A percentile compares a stretch with the other conserved stretches of the same genome.
These are phyloP conservation scores for Malurus leucopterus DNA, from an alignment of 2,797 vertebrate species.

Conservation along the genomic window DNA sequence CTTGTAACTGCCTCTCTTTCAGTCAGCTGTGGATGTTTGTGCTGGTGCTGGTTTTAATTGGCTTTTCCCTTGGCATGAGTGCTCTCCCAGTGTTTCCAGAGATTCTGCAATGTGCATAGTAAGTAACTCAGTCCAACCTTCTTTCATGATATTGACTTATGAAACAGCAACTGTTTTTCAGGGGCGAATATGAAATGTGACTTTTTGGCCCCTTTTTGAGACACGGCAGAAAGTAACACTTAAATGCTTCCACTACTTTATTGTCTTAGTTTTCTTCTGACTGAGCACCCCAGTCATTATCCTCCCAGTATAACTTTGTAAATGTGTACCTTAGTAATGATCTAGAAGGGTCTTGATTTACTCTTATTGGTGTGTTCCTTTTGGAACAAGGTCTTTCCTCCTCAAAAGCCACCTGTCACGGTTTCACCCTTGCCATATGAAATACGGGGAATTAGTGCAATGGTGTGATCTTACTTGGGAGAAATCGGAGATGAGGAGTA, in stretches of 20 bases:
- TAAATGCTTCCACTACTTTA: neutral
- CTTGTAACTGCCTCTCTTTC: slow-evolving; percentile 35
- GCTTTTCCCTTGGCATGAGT: slow-evolving; percentile 86
- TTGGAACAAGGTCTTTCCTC: neutral
- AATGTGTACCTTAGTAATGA: neutral
- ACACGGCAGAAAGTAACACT: neutral
- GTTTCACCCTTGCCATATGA: neutral
- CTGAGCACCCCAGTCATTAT: neutral
- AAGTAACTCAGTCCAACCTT: slow-evolving; percentile 65
- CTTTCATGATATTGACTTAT: neutral
- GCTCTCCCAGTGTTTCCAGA: slow-evolving; percentile 88
- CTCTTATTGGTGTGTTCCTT: neutral
- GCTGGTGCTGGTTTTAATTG: slow-evolving; percentile 81
- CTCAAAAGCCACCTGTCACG: neutral
- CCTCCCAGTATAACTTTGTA: neutral
- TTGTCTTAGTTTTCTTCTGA: neutral
- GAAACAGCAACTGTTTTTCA: neutral
- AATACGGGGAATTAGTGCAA: fast-evolving
- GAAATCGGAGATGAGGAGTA: neutral
- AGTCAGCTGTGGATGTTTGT: slow-evolving; percentile 91
- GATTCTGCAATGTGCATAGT: slow-evolving; percentile 86
- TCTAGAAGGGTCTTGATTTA: neutral
- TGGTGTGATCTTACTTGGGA: neutral
- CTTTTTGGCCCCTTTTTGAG: neutral
- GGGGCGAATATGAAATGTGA: neutral